A percentile compares a stretch with the other conserved stretches of the same genome.
Conservation (phyloP, 2,888 invertebrate genomes). For the Pimpla rufipes region DNA sequence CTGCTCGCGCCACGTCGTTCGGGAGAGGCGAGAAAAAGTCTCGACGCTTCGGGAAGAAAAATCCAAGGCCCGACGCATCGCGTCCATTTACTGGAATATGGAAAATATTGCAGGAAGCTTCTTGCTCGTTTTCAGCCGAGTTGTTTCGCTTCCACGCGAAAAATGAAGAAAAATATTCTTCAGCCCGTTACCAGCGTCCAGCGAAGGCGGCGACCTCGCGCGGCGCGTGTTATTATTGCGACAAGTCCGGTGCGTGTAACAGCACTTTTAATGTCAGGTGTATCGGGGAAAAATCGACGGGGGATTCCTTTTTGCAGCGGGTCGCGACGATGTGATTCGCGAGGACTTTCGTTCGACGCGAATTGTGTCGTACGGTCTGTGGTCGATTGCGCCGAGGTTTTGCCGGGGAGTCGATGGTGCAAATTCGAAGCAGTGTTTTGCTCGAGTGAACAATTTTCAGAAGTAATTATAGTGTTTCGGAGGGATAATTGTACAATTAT, state of each 20-base stretch:
- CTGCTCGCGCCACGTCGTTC: background rate
- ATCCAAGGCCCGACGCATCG: background rate
- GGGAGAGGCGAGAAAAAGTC: slow-evolving; percentile 56
- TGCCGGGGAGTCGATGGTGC: too few relatives aligned
- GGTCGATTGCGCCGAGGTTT: too few relatives aligned
- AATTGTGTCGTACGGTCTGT: background rate
- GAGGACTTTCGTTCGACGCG: too few relatives aligned
- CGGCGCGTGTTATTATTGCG: slow-evolving; percentile 39
- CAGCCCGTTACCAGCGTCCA: slow-evolving; percentile 48
- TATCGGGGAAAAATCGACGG: slow-evolving; percentile 24
- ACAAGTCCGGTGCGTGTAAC: slow-evolving; percentile 35
- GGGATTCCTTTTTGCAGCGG: slow-evolving; percentile 29
- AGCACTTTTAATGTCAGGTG: slow-evolving; percentile 51
- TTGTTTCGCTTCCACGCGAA: background rate
- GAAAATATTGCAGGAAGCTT: slow-evolving; percentile 42
- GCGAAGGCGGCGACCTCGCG: slow-evolving; percentile 30
- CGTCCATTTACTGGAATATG: slow-evolving; percentile 25
- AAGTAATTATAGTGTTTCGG: too few relatives aligned
- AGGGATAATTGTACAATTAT: too few relatives aligned
- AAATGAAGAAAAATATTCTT: background rate
- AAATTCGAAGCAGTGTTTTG: too few relatives aligned
- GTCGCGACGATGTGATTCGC: slow-evolving; percentile 13
- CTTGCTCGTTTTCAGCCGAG: slow-evolving; percentile 9
- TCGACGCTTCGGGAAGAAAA: slow-evolving; percentile 39
- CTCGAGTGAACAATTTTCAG: too few relatives aligned